A percentile compares a stretch with the other conserved stretches of the same genome.
Conservation (phyloP, 2,888 invertebrate species). For the Drosophila parthenogenetica region DNA sequence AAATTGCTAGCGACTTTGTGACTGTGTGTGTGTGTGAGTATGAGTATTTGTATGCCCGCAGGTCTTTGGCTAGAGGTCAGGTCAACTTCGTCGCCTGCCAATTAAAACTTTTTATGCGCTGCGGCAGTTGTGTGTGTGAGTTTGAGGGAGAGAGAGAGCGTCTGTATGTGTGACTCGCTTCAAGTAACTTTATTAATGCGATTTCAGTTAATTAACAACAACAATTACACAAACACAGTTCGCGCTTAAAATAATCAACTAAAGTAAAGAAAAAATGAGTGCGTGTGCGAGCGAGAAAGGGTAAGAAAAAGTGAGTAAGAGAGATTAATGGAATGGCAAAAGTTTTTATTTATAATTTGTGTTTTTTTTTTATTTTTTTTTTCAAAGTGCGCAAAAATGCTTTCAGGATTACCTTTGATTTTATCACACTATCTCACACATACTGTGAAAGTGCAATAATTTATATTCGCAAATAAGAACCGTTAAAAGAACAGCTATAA, state of each 20-base stretch:
- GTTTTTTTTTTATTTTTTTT: too few species aligned
- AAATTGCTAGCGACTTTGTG: conserved; percentile 38
- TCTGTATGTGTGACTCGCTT: conserved; percentile 39
- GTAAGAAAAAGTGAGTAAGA: background rate
- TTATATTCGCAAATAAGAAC: conserved; percentile 8
- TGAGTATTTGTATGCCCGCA: conserved; percentile 31
- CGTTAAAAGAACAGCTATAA: conserved; percentile 10
- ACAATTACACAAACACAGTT: conserved; percentile 46
- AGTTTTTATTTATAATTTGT: background rate
- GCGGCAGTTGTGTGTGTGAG: conserved; percentile 42
- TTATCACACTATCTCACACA: background rate
- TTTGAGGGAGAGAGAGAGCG: background rate
- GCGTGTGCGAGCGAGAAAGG: background rate
- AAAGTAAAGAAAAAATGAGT: conserved; percentile 10
- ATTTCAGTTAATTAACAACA: conserved; percentile 75
- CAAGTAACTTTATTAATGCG: conserved; percentile 73
- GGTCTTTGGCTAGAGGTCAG: conserved; percentile 66
- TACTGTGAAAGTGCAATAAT: conserved; percentile 7
- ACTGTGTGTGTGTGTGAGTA: conserved; percentile 19
- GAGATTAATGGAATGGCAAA: background rate
- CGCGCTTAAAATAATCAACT: conserved; percentile 33
- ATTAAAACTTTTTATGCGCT: conserved; percentile 76
- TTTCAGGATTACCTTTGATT: conserved; percentile 6
- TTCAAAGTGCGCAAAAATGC: conserved; percentile 8
- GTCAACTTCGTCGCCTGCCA: conserved; percentile 78